Conservation (phyloP, 2,888 invertebrate species). For the Archaeoteleia sp. region DNA sequence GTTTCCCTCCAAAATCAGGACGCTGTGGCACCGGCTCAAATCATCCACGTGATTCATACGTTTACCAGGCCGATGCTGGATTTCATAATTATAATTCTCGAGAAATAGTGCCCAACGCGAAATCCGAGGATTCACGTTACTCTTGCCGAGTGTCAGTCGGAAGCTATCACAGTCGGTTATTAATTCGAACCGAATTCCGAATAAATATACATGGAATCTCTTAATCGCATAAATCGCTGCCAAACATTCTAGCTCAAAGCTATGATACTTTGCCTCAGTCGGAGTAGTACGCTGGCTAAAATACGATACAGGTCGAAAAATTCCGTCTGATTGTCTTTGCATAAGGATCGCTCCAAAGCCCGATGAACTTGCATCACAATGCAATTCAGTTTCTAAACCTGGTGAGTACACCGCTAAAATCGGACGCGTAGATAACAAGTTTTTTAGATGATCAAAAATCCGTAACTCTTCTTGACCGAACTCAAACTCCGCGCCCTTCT, state of each 20-base stretch:
- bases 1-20: slow-evolving; percentile 38
- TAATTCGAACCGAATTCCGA: slow-evolving; percentile 57
- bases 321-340: slow-evolving; percentile 38
- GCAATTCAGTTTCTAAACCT: slow-evolving; percentile 40
- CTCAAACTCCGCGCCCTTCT: slow-evolving; percentile 15
- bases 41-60: slow-evolving; percentile 51
- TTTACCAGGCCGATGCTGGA: slow-evolving; percentile 38
- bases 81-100: slow-evolving; percentile 39
- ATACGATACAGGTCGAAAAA: slow-evolving; percentile 51
- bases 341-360: slow-evolving; percentile 50
- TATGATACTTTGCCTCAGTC: slow-evolving; percentile 57
- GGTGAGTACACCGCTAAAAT: slow-evolving; percentile 49
- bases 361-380: slow-evolving; percentile 54
- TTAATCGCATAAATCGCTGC: slow-evolving; percentile 59
- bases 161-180: slow-evolving; percentile 61
- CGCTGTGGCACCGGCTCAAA: slow-evolving; percentile 35
- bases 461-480: slow-evolving; percentile 33
- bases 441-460: slow-evolving; percentile 40
- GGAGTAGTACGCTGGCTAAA: slow-evolving; percentile 54
- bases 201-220: slow-evolving; percentile 60
- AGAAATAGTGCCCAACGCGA: slow-evolving; percentile 49
- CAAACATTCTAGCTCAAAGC: slow-evolving; percentile 61
- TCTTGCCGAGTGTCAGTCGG: slow-evolving; percentile 46
- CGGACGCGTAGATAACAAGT: slow-evolving; percentile 18
- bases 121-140: slow-evolving; percentile 47